These are phyloP conservation scores for Asobara japonica DNA, from an alignment of 1,140 invertebrate genomes.

Conservation along the genomic window DNA sequence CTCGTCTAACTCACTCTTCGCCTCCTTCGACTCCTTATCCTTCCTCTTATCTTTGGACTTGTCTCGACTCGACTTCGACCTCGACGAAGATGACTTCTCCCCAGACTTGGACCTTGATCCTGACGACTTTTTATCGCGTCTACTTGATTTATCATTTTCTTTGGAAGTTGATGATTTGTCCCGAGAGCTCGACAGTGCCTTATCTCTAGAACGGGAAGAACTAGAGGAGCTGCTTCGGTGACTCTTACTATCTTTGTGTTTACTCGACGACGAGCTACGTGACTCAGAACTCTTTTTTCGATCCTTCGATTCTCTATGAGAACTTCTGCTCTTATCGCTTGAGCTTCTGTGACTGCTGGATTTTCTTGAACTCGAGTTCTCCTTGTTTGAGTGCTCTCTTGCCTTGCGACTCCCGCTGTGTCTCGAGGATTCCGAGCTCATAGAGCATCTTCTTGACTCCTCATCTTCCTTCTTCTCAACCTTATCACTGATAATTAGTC, in stretches of 20 bases:
- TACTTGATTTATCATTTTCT: conserved; percentile 45
- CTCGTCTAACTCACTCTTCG: conserved; percentile 41
- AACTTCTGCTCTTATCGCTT: conserved; percentile 33
- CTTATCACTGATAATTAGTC: conserved; percentile 21
- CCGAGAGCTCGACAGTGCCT: conserved; percentile 39
- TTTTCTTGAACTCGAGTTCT: conserved; percentile 20
- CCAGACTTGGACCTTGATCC: conserved; percentile 39
- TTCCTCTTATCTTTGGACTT: conserved; percentile 42
- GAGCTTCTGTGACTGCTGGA: conserved; percentile 12
- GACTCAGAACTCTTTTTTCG: conserved; percentile 40
- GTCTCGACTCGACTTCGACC: conserved; percentile 42
- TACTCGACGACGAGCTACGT: conserved; percentile 38
- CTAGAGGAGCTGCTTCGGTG: conserved; percentile 35
- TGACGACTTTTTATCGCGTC: conserved; percentile 43
- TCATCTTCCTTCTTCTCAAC: conserved; percentile 36
- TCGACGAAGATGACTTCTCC: conserved; percentile 39
- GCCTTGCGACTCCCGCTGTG: conserved; percentile 5
- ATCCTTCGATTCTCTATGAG: conserved; percentile 36
- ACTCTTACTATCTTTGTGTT: conserved; percentile 42
- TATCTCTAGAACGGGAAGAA: conserved; percentile 39
- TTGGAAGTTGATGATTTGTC: conserved; percentile 39
- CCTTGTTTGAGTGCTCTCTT: conserved; percentile 36
- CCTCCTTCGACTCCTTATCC: conserved; percentile 43
- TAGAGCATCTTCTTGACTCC: not conserved
- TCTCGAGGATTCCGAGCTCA: conserved; percentile 5